A percentile compares a stretch with the other conserved stretches of the same genome.
Conservation (phyloP, 2,113 vertebrate genomes). For the Corydoras maculifer region DNA sequence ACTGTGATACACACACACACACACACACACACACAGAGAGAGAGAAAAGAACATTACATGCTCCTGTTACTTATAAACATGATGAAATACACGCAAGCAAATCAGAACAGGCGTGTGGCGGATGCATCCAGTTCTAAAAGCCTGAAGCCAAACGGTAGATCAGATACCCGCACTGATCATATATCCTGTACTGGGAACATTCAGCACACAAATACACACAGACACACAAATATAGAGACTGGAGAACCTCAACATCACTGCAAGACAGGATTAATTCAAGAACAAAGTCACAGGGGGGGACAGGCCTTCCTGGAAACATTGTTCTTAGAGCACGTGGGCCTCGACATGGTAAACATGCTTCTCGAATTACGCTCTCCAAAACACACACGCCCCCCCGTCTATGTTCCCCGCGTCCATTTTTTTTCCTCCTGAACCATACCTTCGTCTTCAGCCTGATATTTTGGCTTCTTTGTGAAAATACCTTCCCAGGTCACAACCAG, state of each 20-base stretch:
- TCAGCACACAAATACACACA: not conserved
- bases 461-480: conserved; percentile 32
- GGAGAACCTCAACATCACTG: not conserved
- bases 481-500: conserved; percentile 24
- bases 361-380: conserved; percentile 53
- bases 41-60: not conserved
- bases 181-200: not conserved
- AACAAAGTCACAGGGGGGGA: conserved; percentile 4
- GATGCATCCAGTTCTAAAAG: not conserved
- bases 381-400: conserved; percentile 22
- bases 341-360: conserved; percentile 57
- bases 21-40: no score
- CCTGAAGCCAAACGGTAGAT: conserved; percentile 2
- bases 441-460: conserved; percentile 1
- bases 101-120: not conserved
- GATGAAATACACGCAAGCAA: conserved; percentile 14
- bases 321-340: conserved; percentile 50
- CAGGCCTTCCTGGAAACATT: conserved; percentile 48
- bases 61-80: conserved; percentile 7
- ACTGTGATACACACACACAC: not conserved
- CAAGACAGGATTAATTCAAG: not conserved
- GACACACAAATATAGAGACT: conserved; percentile 2
- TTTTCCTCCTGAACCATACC: not conserved
- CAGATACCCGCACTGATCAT: not conserved
- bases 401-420: not conserved